Percentiles rank a stretch among this genome's conserved stretches.
These are phyloP conservation scores for Toxonevra muliebris DNA, from an alignment of 2,888 invertebrate genomes.

Conservation along the genomic window DNA sequence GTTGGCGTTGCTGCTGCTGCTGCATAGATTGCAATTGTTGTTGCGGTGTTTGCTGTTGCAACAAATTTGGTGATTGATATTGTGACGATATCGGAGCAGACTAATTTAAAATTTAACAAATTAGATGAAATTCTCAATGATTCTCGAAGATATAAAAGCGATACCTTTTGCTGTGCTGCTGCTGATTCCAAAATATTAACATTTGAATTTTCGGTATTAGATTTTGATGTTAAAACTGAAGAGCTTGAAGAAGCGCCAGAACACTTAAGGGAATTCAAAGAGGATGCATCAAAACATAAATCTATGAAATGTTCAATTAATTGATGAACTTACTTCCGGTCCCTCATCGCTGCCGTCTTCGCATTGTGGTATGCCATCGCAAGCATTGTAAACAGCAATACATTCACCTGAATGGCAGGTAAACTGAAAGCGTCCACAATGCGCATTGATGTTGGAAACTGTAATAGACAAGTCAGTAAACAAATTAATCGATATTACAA, in stretches of 20 bases:
- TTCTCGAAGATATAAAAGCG: neutral
- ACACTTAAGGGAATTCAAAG: constrained; percentile 46
- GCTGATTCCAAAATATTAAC: constrained; percentile 9
- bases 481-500: neutral
- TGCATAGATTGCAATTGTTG: constrained; percentile 43
- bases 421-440: constrained; percentile 87
- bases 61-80: constrained; percentile 32
- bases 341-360: constrained; percentile 92
- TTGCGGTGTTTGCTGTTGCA: constrained; percentile 40
- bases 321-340: constrained; percentile 70
- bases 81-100: no score
- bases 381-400: constrained; percentile 94
- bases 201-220: constrained; percentile 33
- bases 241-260: constrained; percentile 47
- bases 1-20: constrained; percentile 37
- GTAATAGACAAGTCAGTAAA: neutral
- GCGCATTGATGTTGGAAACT: constrained; percentile 34
- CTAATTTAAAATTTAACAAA: no score
- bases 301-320: neutral
- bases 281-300: neutral
- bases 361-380: constrained; percentile 93
- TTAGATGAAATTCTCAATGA: no score
- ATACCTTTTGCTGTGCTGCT: constrained; percentile 28
- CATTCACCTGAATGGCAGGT: constrained; percentile 90
- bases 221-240: constrained; percentile 32